phyloP scores from a whole-genome alignment of 2,113 vertebrate species.

The Triplophysa tibetana region DNA sequence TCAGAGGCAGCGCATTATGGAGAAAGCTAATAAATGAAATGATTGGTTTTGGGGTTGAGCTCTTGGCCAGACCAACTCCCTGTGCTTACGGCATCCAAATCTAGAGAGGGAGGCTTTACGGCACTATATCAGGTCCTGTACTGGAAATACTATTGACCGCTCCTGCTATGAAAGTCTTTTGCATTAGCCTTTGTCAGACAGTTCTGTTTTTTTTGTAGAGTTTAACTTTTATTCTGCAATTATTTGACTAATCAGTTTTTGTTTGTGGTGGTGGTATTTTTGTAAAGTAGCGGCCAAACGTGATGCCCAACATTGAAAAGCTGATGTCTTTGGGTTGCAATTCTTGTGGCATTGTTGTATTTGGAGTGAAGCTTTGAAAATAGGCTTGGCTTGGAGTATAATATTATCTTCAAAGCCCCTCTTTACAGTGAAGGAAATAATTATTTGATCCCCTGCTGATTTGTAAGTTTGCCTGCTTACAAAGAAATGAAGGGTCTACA shows the following conservation, averaged over 20 bases:
- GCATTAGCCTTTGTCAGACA: background rate
- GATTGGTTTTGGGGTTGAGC: conserved; percentile 56
- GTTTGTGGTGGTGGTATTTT: background rate
- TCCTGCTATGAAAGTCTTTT: conserved; percentile 5
- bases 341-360: too few relatives aligned
- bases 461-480: too few relatives aligned
- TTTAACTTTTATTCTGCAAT: background rate
- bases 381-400: too few relatives aligned
- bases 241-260: background rate
- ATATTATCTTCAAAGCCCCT: too few relatives aligned
- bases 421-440: too few relatives aligned
- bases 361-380: too few relatives aligned
- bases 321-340: too few relatives aligned
- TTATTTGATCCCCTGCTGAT: too few relatives aligned
- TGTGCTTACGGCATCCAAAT: conserved; percentile 26
- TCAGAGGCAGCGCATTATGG: conserved; percentile 53
- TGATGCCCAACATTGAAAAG: too few relatives aligned
- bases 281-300: too few relatives aligned
- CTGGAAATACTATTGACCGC: background rate
- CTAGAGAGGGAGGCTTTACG: conserved; percentile 24
- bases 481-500: too few relatives aligned
- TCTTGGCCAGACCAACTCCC: conserved; percentile 48
- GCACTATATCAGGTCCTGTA: conserved; percentile 6
- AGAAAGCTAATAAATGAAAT: conserved; percentile 57
- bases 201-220: background rate